Percentiles rank a stretch among this genome's conserved stretches.
phyloP scores from a whole-genome alignment of 2,113 vertebrate species.

The Saimiri boliviensis region DNA sequence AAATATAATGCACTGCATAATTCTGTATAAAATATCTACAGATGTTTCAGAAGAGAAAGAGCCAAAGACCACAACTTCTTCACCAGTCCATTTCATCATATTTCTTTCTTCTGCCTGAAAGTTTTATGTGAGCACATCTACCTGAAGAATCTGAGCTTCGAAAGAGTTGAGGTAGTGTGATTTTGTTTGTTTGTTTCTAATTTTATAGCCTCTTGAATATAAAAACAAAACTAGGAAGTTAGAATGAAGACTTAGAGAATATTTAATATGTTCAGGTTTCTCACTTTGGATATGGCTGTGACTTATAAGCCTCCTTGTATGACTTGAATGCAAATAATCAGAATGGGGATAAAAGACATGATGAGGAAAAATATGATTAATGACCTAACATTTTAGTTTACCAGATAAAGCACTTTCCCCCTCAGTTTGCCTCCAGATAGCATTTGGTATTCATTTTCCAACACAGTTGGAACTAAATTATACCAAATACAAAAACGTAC shows the following conservation, averaged over 20 bases:
- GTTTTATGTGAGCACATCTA: background rate
- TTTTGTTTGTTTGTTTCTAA: background rate
- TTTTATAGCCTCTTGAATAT: background rate
- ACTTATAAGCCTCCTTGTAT: conserved; percentile 58
- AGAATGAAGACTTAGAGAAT: background rate
- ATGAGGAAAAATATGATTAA: conserved; percentile 81
- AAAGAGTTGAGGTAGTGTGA: background rate
- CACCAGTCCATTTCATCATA: background rate
- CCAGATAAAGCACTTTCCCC: conserved; percentile 60
- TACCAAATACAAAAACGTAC: conserved; percentile 79
- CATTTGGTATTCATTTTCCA: conserved; percentile 80
- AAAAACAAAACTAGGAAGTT: background rate
- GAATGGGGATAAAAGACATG: conserved; percentile 7
- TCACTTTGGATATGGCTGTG: conserved; percentile 59
- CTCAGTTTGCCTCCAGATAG: conserved; percentile 78
- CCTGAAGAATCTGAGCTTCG: background rate
- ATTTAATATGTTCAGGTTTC: conserved; percentile 70
- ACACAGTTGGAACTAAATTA: conserved; percentile 77
- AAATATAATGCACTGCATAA: no score
- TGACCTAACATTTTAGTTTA: conserved; percentile 77
- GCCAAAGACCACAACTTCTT: background rate
- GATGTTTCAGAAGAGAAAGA: background rate
- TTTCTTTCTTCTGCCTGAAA: background rate
- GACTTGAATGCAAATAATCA: conserved; percentile 66
- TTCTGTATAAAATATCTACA: background rate